Evolutionary conservation across 2,113 vertebrate species (phyloP).

Genomic region (Cynopterus brachyotis): DNA sequence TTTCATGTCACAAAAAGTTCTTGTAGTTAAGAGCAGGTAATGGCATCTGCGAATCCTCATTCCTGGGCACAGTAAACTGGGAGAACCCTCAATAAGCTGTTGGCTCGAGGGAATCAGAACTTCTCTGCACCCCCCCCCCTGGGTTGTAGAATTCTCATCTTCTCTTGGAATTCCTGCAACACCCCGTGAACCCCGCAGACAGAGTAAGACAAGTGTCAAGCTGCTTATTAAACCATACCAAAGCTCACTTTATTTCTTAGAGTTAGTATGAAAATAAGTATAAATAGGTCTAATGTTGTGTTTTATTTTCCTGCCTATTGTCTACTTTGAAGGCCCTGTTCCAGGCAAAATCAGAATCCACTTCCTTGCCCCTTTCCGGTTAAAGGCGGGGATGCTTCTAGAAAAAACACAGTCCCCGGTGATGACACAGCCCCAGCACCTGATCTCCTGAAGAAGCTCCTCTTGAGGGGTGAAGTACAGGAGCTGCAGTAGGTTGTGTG

Average conservation of each 20-base stretch:
- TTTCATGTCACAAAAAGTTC: background rate
- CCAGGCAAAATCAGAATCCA: background rate
- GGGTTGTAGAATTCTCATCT: background rate
- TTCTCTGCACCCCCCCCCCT: rapidly evolving
- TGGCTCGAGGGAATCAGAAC: background rate
- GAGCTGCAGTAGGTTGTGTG: background rate
- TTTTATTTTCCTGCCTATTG: background rate
- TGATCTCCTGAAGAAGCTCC: background rate
- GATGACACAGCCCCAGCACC: background rate
- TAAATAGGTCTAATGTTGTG: background rate
- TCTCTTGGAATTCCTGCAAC: background rate
- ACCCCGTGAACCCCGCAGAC: rapidly evolving
- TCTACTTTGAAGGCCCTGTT: background rate
- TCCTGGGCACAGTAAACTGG: background rate
- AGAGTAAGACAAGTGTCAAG: background rate
- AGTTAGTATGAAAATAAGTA: constrained; percentile 5
- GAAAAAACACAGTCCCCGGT: rapidly evolving
- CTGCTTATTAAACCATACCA: constrained; percentile 7
- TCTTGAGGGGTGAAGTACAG: background rate
- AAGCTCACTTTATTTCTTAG: background rate
- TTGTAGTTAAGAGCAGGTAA: background rate
- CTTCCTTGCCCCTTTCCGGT: background rate
- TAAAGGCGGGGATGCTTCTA: background rate
- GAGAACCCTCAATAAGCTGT: background rate
- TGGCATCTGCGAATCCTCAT: too few relatives aligned